Base-by-base conservation (phyloP, 2,888 invertebrate genomes). In the Amitus sp. region DNA sequence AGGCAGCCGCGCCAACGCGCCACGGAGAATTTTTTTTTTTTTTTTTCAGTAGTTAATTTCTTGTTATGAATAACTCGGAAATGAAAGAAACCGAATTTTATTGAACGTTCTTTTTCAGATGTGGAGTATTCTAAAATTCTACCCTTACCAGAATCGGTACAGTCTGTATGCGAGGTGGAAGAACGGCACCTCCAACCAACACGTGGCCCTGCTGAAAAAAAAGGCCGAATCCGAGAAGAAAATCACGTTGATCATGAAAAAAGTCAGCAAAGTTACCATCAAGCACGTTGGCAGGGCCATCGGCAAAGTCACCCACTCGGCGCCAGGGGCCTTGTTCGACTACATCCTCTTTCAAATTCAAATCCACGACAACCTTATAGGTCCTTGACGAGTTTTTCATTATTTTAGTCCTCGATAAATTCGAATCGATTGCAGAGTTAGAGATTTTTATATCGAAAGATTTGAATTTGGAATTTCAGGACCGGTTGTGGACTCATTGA, bases 121-220 rank as follows among this genome's bases (percentile, higher is more conserved):
- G 62, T 99, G 98, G 93, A 90, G 90, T 43, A 87, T 98, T 46
- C 83, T 96, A 13, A 93, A 93, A 78, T 84, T 90, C 46, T 95
- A 92, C 82, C 94, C 95, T 0, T 95, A 96, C 80, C 92, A 95
- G 71, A 89, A 88, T 83, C 87, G 92, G 83, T 91, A 86, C 66
- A 92, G 94, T 69, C 84, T 98, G 65, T 99, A 99, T 81, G 92
- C 94, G 0, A 89, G 95, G 49, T 99, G 98, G 99, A 98, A 98
- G 82, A 95, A 95, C 76, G 95, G 96, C 55, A 90, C 92, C 0
- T 90, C 90, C 68, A 86, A 88, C 58, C 84, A 90, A 42, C 94
- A 97, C 82, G 93, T 98, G 0, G 87, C 91, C 34, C 83, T 99
- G 49, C 87, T 96, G 75, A 87, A 92, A 15, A 91, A 93, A 28